Percentiles rank a stretch among this genome's conserved stretches.
These are phyloP conservation scores for Apodemus speciosus DNA, from an alignment of 2,113 vertebrate species.

Conservation along the genomic window DNA sequence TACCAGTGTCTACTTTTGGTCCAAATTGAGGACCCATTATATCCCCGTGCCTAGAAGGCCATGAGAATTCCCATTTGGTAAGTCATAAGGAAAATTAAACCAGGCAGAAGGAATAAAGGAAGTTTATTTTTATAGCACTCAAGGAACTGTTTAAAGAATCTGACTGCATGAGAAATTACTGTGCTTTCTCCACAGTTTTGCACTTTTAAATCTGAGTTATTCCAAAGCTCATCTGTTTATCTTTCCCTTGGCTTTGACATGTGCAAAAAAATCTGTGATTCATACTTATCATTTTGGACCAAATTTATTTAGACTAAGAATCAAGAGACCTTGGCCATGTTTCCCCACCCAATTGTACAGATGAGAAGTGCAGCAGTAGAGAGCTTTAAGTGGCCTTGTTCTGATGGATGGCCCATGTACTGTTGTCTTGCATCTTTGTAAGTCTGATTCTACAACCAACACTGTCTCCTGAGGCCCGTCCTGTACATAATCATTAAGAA, in stretches of 20 bases:
- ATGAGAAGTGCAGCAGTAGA: neutral
- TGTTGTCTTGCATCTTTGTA: neutral
- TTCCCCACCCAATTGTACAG: neutral
- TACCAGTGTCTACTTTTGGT: neutral
- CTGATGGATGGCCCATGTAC: neutral
- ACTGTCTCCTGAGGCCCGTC: neutral
- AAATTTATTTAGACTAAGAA: neutral
- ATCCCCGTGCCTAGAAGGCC: neutral
- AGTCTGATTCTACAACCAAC: neutral
- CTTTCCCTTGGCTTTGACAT: neutral
- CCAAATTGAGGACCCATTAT: neutral
- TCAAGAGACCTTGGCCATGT: neutral
- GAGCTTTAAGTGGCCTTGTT: neutral
- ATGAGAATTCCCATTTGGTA: neutral
- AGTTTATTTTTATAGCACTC: neutral
- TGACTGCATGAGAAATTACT: neutral
- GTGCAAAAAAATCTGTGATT: neutral
- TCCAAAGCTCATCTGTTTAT: neutral
- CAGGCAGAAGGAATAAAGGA: neutral
- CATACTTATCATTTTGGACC: neutral
- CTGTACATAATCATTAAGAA: neutral
- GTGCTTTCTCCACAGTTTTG: neutral
- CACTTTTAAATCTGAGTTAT: neutral
- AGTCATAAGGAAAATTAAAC: neutral
- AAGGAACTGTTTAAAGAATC: too few species aligned